Evolutionary conservation across 1,140 invertebrate species (phyloP).

Genomic region (Gyrodactylus bullatarudis): DNA sequence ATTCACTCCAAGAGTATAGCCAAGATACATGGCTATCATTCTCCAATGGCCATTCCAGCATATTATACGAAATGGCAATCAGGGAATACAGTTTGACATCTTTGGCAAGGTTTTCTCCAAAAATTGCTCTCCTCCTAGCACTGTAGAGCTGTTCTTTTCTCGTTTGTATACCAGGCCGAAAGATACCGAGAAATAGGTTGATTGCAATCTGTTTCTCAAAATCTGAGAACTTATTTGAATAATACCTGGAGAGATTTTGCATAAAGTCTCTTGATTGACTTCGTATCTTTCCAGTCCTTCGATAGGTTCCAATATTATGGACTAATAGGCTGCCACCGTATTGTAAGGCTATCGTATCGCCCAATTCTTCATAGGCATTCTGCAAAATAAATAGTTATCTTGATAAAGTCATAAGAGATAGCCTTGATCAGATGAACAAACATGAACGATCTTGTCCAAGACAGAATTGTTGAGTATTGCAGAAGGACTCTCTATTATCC

Average conservation of each 20-base stretch:
- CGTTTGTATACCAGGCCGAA: background rate
- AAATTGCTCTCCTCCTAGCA: background rate
- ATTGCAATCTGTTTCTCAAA: constrained; percentile 3
- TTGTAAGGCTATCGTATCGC: constrained; percentile 78
- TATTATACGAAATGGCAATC: background rate
- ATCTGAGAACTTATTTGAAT: constrained; percentile 3
- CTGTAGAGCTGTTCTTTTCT: background rate
- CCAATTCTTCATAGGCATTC: constrained; percentile 86
- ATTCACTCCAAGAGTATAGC: background rate
- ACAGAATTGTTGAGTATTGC: background rate
- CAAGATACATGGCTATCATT: background rate
- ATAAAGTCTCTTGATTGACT: background rate
- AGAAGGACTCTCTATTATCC: constrained; percentile 28
- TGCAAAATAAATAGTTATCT: constrained; percentile 16
- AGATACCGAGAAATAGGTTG: constrained; percentile 4
- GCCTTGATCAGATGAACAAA: too few relatives aligned
- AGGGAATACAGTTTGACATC: background rate
- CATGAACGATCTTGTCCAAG: background rate
- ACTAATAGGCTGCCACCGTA: constrained; percentile 93
- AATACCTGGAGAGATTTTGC: background rate
- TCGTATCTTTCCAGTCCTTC: background rate
- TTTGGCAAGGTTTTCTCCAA: background rate
- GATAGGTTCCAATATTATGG: constrained; percentile 32
- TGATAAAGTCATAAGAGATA: background rate
- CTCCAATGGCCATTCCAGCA: background rate